These are phyloP conservation scores for Pavo muticus DNA, from an alignment of 2,113 vertebrate species.

Conservation along the genomic window DNA sequence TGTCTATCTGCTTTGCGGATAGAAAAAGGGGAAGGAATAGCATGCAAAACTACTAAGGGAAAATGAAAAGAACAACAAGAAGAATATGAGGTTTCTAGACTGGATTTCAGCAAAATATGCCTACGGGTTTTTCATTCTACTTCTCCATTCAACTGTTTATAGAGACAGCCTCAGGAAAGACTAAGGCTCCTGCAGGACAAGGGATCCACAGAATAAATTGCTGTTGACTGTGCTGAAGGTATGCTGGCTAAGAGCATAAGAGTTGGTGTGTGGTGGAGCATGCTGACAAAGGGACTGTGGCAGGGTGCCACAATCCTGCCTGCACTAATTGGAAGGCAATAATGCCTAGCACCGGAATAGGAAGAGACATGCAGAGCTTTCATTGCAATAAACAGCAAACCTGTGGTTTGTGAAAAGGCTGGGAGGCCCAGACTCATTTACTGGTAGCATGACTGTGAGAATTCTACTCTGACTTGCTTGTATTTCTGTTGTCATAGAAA, in stretches of 20 bases:
- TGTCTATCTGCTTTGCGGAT: not conserved
- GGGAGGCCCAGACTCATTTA: constrained; percentile 35
- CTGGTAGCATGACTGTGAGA: constrained; percentile 2
- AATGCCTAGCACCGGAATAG: constrained; percentile 46
- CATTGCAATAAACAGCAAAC: constrained; percentile 47
- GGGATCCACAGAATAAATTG: not conserved
- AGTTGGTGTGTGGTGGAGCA: not conserved
- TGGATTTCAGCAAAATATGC: not conserved
- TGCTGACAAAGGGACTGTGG: constrained; percentile 37
- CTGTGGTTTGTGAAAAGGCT: constrained; percentile 59
- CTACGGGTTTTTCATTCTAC: not conserved
- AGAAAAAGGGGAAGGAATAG: not conserved
- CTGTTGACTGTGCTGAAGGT: not conserved
- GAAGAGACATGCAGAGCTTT: constrained; percentile 15
- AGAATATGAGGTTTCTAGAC: not conserved
- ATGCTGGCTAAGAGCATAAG: not conserved
- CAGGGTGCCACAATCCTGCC: not conserved
- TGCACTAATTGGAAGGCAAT: constrained; percentile 36
- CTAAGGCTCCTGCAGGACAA: not conserved
- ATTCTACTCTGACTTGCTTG: not conserved
- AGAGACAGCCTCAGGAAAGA: not conserved
- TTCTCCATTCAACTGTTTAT: not conserved
- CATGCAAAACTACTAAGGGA: not conserved
- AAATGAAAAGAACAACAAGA: not conserved
- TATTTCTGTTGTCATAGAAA: constrained; percentile 1